A percentile compares a stretch with the other conserved stretches of the same genome.
Conservation (phyloP, 2,797 vertebrate genomes). For the Xiphophorus birchmanni region DNA sequence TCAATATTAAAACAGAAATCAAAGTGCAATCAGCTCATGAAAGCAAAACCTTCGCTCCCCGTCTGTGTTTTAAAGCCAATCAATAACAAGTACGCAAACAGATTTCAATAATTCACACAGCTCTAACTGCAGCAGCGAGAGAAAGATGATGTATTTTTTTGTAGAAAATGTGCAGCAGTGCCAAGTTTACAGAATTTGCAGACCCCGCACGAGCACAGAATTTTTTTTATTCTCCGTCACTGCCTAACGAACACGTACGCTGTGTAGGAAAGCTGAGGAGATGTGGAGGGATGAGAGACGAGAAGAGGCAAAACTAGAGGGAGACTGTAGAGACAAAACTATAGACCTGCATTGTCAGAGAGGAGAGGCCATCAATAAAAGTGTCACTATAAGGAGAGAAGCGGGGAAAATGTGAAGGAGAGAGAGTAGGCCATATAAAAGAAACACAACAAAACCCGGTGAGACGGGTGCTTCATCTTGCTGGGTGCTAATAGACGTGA, state of each 20-base stretch:
- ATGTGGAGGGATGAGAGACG: constrained; percentile 22
- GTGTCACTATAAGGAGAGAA: constrained; percentile 63
- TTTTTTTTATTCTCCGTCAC: constrained; percentile 40
- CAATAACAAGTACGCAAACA: constrained; percentile 75
- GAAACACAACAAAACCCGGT: constrained; percentile 69
- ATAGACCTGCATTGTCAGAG: constrained; percentile 72
- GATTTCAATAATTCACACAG: constrained; percentile 78
- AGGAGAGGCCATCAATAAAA: constrained; percentile 77
- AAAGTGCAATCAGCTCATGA: constrained; percentile 57
- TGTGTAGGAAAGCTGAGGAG: constrained; percentile 28
- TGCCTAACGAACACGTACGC: constrained; percentile 7
- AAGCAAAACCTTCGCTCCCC: constrained; percentile 40
- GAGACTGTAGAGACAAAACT: constrained; percentile 62
- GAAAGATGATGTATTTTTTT: constrained; percentile 20
- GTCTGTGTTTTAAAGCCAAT: constrained; percentile 64
- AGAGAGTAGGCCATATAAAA: constrained; percentile 62
- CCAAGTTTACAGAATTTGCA: constrained; percentile 32
- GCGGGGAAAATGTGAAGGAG: constrained; percentile 55
- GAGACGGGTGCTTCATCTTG: constrained; percentile 72
- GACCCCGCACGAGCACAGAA: constrained; percentile 26
- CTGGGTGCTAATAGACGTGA: constrained; percentile 66
- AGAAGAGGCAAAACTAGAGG: constrained; percentile 40
- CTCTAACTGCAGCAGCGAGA: constrained; percentile 32
- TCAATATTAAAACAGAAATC: constrained; percentile 63
- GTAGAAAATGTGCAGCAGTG: constrained; percentile 8